phyloP scores from a whole-genome alignment of 2,888 invertebrate species.

The Ormyrus pomaceus region DNA sequence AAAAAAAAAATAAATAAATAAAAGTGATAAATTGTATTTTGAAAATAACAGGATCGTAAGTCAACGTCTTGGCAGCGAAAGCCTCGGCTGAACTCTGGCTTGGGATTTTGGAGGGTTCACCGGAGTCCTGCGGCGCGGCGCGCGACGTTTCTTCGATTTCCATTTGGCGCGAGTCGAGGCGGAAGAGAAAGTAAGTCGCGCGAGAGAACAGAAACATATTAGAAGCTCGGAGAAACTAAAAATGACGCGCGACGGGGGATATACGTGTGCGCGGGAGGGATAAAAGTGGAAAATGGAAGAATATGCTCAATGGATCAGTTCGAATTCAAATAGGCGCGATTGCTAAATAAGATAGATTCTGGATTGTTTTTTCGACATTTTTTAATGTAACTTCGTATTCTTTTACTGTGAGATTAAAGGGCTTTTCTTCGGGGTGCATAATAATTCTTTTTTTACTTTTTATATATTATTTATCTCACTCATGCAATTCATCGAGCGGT shows the following conservation, averaged over 20 bases:
- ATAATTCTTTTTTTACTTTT: too few species aligned
- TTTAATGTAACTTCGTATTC: too few species aligned
- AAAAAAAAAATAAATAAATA: not conserved
- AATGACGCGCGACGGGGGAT: not conserved
- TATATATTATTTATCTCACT: too few species aligned
- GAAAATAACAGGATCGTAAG: conserved; percentile 33
- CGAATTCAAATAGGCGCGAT: too few species aligned
- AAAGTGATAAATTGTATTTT: conserved; percentile 27
- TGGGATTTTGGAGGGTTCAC: not conserved
- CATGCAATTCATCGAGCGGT: too few species aligned
- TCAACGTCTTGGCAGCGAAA: conserved; percentile 35
- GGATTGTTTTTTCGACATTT: too few species aligned
- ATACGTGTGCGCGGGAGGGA: too few species aligned
- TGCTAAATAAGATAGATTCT: too few species aligned
- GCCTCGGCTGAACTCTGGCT: not conserved
- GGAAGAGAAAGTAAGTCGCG: conserved; percentile 16
- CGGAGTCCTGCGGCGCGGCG: not conserved
- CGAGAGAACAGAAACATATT: conserved; percentile 30
- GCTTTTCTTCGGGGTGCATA: too few species aligned
- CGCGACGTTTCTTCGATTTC: conserved; percentile 56
- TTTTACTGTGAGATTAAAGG: too few species aligned
- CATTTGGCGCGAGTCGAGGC: conserved; percentile 51
- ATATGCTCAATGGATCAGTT: too few species aligned
- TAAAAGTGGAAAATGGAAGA: too few species aligned
- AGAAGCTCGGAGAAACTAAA: conserved; percentile 26